Base-by-base conservation (phyloP, 2,113 vertebrate species). In the Elephantulus edwardii region DNA sequence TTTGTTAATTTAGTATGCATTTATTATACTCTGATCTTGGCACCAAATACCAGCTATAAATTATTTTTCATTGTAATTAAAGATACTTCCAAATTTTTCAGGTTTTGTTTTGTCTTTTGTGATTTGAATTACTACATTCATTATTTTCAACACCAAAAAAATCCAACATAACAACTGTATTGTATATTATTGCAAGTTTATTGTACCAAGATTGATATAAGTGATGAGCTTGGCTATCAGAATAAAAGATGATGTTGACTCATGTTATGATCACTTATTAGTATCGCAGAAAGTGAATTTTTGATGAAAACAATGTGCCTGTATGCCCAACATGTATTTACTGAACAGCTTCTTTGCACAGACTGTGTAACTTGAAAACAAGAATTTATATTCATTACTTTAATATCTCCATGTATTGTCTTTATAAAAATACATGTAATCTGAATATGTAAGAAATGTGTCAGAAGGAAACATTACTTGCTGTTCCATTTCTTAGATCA, bases 81-180 rank as follows among this genome's bases (percentile, higher is more conserved):
- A 76, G 85, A 62, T 46, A 46, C 66, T 74, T 60, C 48, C 35
- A 78, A 62, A 44, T 60, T 40, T 24, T 52, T 56, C 2, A 5
- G 20, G 50, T 35, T 60, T 66, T 40, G 19, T 56, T 82, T 64
- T 62, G 5, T 64, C 3, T 24, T 14, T 0, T 20, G 28, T 64
- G 30, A 56, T 88, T 72, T 94, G 62, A 91, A 88, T 72, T 30
- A 70, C 50, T 54, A 30, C 12, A 12, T 64, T 93, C 70, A 66
- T 88, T 52, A 48, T 66, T 2, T 52, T 72, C 70, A 52, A 26
- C 12, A 26, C 46, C 33, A 6, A 54, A 46, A n/a, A 82, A 38
- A 68, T 60, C 54, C 48, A 46, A 44, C 3, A 0, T 52, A 35
- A 74, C 44, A 77, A 58, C 11, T 6, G 1, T n/a, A 3, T 64